These are phyloP conservation scores for Proctacanthus coquilletti DNA, from an alignment of 1,140 invertebrate genomes.

Conservation along the genomic window DNA sequence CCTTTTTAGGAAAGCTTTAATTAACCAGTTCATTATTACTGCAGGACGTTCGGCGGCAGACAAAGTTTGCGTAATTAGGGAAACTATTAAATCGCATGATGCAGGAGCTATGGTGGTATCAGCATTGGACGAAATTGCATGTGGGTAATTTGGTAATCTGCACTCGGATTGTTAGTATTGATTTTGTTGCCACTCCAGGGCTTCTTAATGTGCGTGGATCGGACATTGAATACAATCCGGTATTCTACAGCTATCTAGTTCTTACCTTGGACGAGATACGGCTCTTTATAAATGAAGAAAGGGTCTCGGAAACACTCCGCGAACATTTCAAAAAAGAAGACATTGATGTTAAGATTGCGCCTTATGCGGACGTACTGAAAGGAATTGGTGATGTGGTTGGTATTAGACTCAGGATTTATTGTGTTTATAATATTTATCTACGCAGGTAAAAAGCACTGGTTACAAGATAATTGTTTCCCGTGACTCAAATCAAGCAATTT, in stretches of 20 bases:
- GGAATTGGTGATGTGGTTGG: slow-evolving; percentile 9
- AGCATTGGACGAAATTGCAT: too few species aligned
- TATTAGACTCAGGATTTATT: neutral
- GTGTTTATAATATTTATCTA: neutral
- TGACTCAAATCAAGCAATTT: slow-evolving; percentile 45
- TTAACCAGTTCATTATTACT: too few species aligned
- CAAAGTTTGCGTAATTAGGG: too few species aligned
- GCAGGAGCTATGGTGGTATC: too few species aligned
- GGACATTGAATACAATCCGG: slow-evolving; percentile 86
- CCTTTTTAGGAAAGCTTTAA: too few species aligned
- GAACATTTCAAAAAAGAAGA: slow-evolving; percentile 42
- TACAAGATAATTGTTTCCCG: slow-evolving; percentile 45
- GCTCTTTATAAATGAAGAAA: slow-evolving; percentile 54
- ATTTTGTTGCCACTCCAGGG: too few species aligned
- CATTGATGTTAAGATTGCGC: slow-evolving; percentile 32
- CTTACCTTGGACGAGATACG: slow-evolving; percentile 43
- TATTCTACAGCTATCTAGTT: slow-evolving; percentile 80
- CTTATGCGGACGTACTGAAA: slow-evolving; percentile 38
- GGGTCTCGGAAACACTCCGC: slow-evolving; percentile 37
- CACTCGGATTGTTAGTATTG: too few species aligned
- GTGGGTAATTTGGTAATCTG: too few species aligned
- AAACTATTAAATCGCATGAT: too few species aligned
- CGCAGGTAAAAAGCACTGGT: slow-evolving; percentile 7
- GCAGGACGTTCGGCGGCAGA: too few species aligned
- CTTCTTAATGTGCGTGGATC: slow-evolving; percentile 60